Evolutionary conservation across 2,797 vertebrate genomes (phyloP).

Genomic region (Sandelia bainsii): DNA sequence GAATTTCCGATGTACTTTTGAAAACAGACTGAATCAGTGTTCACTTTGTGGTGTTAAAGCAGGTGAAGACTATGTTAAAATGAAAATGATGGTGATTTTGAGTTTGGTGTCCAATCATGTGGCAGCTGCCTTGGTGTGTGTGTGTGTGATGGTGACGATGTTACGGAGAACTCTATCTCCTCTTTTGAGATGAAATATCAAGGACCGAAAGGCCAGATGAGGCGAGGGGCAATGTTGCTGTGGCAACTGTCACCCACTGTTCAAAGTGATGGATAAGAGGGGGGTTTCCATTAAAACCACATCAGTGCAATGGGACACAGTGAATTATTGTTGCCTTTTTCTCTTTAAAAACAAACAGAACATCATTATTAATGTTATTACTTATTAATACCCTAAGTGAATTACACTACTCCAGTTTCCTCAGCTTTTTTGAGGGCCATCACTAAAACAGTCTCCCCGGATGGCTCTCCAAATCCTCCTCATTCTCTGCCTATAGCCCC

Average conservation of each 20-base stretch:
- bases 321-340: no score
- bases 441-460: slow-evolving; percentile 20
- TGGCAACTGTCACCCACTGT: slow-evolving; percentile 32
- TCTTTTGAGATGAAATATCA: slow-evolving; percentile 31
- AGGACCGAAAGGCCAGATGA: not conserved
- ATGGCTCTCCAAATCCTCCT: slow-evolving; percentile 70
- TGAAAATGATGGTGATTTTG: not conserved
- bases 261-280: not conserved
- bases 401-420: slow-evolving; percentile 17
- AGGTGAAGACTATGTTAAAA: not conserved
- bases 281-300: no score
- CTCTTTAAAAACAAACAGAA: no score
- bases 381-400: not conserved
- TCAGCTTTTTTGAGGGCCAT: not conserved
- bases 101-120: not conserved
- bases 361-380: no score
- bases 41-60: not conserved
- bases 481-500: slow-evolving; percentile 76
- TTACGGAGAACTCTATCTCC: not conserved
- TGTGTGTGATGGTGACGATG: not conserved
- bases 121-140: not conserved
- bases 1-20: no score
- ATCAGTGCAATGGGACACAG: no score
- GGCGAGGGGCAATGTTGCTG: slow-evolving; percentile 21
- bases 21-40: no score